Evolutionary conservation across 2,888 invertebrate species (phyloP).

Genomic region (Eupithecia subfuscata): DNA sequence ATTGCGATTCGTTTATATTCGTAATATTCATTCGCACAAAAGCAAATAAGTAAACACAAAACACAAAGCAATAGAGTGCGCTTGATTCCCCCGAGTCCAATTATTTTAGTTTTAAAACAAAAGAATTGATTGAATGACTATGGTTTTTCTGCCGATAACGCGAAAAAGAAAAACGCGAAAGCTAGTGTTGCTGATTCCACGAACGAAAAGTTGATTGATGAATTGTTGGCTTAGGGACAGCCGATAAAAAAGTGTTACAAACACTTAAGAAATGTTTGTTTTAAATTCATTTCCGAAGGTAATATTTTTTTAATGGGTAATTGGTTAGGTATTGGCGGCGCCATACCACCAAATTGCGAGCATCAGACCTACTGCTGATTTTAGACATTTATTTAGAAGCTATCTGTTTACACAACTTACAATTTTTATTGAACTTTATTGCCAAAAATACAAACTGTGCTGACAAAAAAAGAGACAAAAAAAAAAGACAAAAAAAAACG

Average conservation of each 20-base stretch:
- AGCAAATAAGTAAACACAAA: not conserved
- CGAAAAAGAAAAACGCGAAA: not conserved
- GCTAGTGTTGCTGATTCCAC: not conserved
- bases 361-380: too few relatives aligned
- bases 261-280: not conserved
- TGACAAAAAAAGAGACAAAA: not conserved
- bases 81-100: not conserved
- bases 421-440: too few relatives aligned
- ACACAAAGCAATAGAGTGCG: not conserved
- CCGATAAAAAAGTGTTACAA: not conserved
- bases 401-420: too few relatives aligned
- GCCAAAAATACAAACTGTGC: not conserved
- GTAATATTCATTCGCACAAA: not conserved
- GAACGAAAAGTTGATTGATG: slow-evolving; percentile 10
- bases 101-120: slow-evolving; percentile 9
- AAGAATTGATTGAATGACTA: slow-evolving; percentile 21
- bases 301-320: too few relatives aligned
- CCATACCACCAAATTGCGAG: too few relatives aligned
- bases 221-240: not conserved
- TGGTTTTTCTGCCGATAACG: not conserved
- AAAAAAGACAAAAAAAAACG: not conserved
- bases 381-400: too few relatives aligned
- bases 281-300: not conserved
- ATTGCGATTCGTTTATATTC: too few relatives aligned
- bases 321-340: too few relatives aligned